Conservation (phyloP, 2,888 invertebrate species). For the Pandemis corylana region DNA sequence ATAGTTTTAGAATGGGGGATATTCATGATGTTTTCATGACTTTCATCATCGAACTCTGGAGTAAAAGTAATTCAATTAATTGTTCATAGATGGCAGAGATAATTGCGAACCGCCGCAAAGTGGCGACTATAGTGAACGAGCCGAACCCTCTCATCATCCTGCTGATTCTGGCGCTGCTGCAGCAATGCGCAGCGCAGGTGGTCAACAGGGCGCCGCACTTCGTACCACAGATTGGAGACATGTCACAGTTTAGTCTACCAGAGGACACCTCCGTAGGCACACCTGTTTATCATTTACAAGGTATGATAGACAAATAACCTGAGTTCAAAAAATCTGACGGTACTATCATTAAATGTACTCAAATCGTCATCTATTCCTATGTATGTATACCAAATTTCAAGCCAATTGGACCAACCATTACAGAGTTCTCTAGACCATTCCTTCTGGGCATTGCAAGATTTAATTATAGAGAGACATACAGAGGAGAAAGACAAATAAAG, state of each 20-base stretch:
- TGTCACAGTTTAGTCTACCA: conserved; percentile 89
- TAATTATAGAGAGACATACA: too few relatives aligned
- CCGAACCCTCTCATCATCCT: conserved; percentile 69
- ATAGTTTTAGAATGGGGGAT: too few relatives aligned
- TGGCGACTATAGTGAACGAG: conserved; percentile 64
- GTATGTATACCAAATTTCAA: too few relatives aligned
- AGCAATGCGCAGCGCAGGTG: conserved; percentile 76
- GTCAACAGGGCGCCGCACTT: conserved; percentile 91
- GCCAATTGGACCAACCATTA: too few relatives aligned
- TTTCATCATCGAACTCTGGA: too few relatives aligned
- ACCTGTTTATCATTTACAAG: conserved; percentile 90
- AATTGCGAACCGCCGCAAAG: conserved; percentile 71
- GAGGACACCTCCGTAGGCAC: conserved; percentile 91
- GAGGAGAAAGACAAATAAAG: too few relatives aligned
- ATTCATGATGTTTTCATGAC: too few relatives aligned
- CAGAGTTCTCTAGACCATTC: too few relatives aligned
- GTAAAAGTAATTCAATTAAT: background rate
- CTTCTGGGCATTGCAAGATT: too few relatives aligned
- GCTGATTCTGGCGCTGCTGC: conserved; percentile 61
- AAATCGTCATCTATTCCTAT: too few relatives aligned
- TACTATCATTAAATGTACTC: too few relatives aligned
- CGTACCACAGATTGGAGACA: conserved; percentile 89
- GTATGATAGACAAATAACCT: conserved; percentile 63
- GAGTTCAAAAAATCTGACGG: too few relatives aligned
- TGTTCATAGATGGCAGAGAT: conserved; percentile 78